Percentiles rank a stretch among this genome's conserved stretches.
Conservation (phyloP, 2,888 invertebrate species). For the Selenia dentaria region DNA sequence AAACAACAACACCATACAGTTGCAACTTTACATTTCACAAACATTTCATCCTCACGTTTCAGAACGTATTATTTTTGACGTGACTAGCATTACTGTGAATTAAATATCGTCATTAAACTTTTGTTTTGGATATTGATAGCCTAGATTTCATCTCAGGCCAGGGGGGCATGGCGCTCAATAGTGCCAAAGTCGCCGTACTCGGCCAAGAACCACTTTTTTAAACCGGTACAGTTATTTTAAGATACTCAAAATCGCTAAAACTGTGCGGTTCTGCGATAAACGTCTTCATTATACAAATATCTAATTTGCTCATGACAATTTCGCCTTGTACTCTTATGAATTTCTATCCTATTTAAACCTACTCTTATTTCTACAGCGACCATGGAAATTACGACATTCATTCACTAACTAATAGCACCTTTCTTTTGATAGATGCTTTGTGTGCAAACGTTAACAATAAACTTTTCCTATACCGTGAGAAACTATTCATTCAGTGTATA, state of each 20-base stretch:
- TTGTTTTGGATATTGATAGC: too few relatives aligned
- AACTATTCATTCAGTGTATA: constrained; percentile 9
- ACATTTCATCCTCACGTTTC: too few relatives aligned
- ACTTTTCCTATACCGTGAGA: constrained; percentile 21
- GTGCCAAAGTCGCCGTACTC: too few relatives aligned
- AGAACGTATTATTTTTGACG: too few relatives aligned
- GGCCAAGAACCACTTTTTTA: not conserved
- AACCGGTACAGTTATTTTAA: constrained; percentile 1
- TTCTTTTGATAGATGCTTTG: constrained; percentile 7
- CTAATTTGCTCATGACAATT: constrained; percentile 9
- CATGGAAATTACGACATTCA: constrained; percentile 7
- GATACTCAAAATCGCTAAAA: constrained; percentile 1
- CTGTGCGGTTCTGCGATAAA: constrained; percentile 3
- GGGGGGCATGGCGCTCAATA: too few relatives aligned
- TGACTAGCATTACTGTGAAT: too few relatives aligned
- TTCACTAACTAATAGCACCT: not conserved
- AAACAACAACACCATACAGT: too few relatives aligned
- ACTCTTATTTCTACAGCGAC: too few relatives aligned
- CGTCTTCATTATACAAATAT: constrained; percentile 1
- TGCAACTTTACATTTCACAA: too few relatives aligned
- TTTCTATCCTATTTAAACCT: constrained; percentile 12
- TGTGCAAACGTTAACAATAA: constrained; percentile 13
- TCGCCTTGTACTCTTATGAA: constrained; percentile 5
- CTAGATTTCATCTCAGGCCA: too few relatives aligned
- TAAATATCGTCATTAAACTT: too few relatives aligned